Evolutionary conservation across 92 coral and sea anemone species (phyloP), one percentile per base, ranked within the genome.

Genomic region (Zoanthus solanderi): DNA sequence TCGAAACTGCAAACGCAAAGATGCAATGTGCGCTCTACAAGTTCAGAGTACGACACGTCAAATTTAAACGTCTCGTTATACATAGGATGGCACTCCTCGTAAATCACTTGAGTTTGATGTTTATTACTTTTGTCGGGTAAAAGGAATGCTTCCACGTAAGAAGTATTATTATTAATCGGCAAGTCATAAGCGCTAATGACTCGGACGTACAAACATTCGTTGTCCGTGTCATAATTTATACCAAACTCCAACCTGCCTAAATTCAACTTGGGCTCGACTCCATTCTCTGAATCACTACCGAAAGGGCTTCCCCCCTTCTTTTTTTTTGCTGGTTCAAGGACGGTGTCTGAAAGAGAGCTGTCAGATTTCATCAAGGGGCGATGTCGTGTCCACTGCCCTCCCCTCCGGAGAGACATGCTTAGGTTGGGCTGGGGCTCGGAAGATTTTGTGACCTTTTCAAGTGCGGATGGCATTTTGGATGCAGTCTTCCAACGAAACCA

Each of bases 1-100:
- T 97, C 99, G 34, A 87, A 92, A 74, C 93, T 91, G 28, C 76
- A 91, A 80, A 95, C 83, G 47, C 95, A 94, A 58, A 96, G 91
- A n/a, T 96, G 98, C 12, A 97, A 73, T 0, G 99, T 97, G n/a
- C 99, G 92, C 83, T 97, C 99, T 3, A 91, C 74, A 1, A 97
- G 93, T 89, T 97, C 99, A 10, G 94, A 80, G 85, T 88, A 95
- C 15, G 94, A 93, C 60, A 95, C 90, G 72, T 91, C 93, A 63
- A 95, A 97, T 67, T 89, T 91, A 56, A 97, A 92, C 11, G 88
- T 86, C 58, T 97, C 99, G 29, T 95, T 85, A 71, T 79, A 97
- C 74, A 91, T 88, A 3, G 99, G 99, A 76, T 90, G 96, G 18
- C 94, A 79, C 37, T 91, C 84, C 34, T 92, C 91, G 76, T 95